Base-by-base conservation (phyloP, 2,113 vertebrate species). In the Tragelaphus strepsiceros region DNA sequence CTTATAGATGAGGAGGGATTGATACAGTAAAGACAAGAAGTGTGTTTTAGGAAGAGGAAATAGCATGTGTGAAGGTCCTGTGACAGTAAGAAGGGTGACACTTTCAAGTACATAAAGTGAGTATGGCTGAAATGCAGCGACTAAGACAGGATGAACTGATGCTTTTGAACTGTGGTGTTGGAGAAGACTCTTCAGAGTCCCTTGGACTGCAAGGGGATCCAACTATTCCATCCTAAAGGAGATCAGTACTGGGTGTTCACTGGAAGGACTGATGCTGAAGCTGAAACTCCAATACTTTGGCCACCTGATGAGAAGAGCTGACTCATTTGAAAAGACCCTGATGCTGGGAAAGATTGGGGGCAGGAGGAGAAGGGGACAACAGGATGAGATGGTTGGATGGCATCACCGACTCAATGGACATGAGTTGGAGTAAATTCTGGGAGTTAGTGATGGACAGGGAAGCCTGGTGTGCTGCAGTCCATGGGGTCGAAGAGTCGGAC, bases 401-500 rank as follows among this genome's bases (percentile, higher is more conserved):
- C 67, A 71, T 71, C n/a, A 71, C 67, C 1, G 0, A 71, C 67
- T 71, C 67, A 12, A 71, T 39, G 19, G 19, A 39, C n/a, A 22
- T 39, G n/a, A 39, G 19, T 71, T 71, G 35, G 67, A 71, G n/a
- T 22, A 22, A 22, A 35, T n/a, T 71, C n/a, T 22, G 7, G n/a
- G 19, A 71, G n/a, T 39, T 71, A 1, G n/a, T 39, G n/a, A 22
- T 71, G n/a, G n/a, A 71, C n/a, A 71, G 19, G n/a, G 67, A 39
- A 1, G 67, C n/a, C 67, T 71, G n/a, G 19, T 2, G 0, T 71
- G n/a, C 67, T 71, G n/a, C 67, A 22, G 19, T 71, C 67, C 67
- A 22, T 39, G 19, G n/a, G 67, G 0, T 39, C 0, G 0, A n/a
- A 71, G n/a, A 71, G n/a, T 71, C 4, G 0, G n/a, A 12, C 67